phyloP scores from a whole-genome alignment of 2,797 vertebrate genomes.

The Diplodus puntazzo region DNA sequence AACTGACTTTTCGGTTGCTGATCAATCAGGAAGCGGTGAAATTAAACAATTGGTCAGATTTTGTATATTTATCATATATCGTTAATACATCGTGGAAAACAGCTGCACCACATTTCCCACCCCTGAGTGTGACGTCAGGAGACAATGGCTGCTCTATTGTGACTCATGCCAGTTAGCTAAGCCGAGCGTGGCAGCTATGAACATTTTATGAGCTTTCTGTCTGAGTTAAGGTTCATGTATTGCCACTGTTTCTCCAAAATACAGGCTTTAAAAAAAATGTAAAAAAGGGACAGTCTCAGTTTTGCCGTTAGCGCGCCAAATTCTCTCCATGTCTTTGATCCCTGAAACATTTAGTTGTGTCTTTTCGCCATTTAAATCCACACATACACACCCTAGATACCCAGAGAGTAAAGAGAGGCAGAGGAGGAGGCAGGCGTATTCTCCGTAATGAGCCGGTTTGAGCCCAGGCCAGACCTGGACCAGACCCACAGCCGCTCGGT shows the following conservation, averaged over 20 bases:
- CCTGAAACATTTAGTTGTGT: constrained; percentile 21
- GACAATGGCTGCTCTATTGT: neutral
- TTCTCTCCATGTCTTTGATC: constrained; percentile 32
- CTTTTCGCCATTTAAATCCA: constrained; percentile 36
- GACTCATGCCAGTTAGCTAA: neutral
- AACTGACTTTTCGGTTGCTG: too few relatives aligned
- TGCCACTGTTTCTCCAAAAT: neutral
- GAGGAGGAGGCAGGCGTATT: constrained; percentile 55
- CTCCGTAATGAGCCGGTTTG: constrained; percentile 71
- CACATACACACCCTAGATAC: constrained; percentile 4
- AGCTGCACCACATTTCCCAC: too few relatives aligned
- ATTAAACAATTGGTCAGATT: too few relatives aligned
- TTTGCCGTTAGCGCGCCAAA: neutral
- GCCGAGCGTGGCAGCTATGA: neutral
- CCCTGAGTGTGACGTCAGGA: too few relatives aligned
- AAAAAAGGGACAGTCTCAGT: neutral
- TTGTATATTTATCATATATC: too few relatives aligned
- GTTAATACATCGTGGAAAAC: too few relatives aligned
- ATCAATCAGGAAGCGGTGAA: too few relatives aligned
- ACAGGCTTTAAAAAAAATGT: neutral
- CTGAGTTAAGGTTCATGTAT: neutral
- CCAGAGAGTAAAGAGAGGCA: constrained; percentile 36
- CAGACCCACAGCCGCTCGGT: constrained; percentile 47
- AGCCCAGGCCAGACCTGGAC: constrained; percentile 68
- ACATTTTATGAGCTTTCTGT: neutral